Percentiles rank a stretch among this genome's conserved stretches.
These are phyloP conservation scores for Pammene fasciana DNA, from an alignment of 2,888 invertebrate genomes.

Conservation along the genomic window DNA sequence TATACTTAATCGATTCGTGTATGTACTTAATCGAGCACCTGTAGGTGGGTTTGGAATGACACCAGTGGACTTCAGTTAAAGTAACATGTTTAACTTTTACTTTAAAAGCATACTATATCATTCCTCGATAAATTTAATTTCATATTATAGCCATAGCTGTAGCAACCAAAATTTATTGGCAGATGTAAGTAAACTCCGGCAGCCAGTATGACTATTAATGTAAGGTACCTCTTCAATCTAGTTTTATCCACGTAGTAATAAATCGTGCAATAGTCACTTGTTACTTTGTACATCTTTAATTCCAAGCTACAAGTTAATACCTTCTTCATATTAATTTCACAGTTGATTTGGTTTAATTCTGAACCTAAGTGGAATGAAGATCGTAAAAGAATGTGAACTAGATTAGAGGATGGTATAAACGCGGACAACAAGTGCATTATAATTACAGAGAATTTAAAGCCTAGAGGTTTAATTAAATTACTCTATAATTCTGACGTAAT, in stretches of 20 bases:
- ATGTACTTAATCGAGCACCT: no score
- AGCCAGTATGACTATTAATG: neutral
- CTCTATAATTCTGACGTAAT: neutral
- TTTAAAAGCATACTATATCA: no score
- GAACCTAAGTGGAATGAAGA: neutral
- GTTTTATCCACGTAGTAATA: neutral
- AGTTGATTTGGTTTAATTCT: neutral
- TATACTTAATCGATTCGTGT: no score
- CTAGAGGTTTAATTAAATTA: neutral
- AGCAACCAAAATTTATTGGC: neutral
- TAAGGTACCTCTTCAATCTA: neutral
- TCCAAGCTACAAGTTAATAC: neutral
- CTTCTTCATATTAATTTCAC: conserved; percentile 1
- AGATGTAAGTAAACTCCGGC: neutral
- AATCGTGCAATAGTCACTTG: neutral
- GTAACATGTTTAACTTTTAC: no score
- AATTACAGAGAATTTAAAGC: no score
- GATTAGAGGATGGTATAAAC: conserved; percentile 4
- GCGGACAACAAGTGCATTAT: neutral
- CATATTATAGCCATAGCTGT: no score
- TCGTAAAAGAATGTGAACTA: conserved; percentile 10
- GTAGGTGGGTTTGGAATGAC: no score
- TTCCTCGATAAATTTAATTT: no score
- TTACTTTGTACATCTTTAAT: neutral
- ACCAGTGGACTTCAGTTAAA: no score